A percentile compares a stretch with the other conserved stretches of the same genome.
Evolutionary conservation across 2,888 invertebrate species (phyloP).

Genomic region (Tortricodes alternella): DNA sequence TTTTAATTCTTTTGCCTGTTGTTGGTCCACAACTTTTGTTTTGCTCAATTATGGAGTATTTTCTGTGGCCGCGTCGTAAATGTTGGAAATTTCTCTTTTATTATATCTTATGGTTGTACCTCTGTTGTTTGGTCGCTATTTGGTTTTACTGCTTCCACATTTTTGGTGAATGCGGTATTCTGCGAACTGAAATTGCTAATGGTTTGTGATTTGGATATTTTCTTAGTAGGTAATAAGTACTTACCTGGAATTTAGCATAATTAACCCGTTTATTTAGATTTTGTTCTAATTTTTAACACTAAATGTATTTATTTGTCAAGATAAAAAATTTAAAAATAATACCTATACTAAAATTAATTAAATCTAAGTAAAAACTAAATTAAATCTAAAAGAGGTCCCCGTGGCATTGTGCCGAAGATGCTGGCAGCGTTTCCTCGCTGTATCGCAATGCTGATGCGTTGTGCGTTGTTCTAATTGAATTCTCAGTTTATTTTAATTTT

Average conservation of each 20-base stretch:
- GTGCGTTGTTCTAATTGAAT: no score
- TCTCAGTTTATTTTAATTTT: no score
- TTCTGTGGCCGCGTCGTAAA: slow-evolving; percentile 53
- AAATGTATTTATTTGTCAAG: no score
- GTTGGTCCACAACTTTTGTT: slow-evolving; percentile 68
- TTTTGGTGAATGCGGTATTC: slow-evolving; percentile 48
- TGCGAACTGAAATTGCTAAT: slow-evolving; percentile 43
- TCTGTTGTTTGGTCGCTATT: slow-evolving; percentile 41
- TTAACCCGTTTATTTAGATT: not conserved
- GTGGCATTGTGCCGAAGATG: no score
- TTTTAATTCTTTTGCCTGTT: slow-evolving; percentile 50
- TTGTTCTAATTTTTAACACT: not conserved
- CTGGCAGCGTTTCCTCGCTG: no score
- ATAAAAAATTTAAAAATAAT: no score
- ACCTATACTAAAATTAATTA: no score
- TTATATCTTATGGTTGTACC: slow-evolving; percentile 35
- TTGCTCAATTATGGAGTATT: slow-evolving; percentile 79
- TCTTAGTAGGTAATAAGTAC: not conserved
- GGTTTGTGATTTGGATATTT: slow-evolving; percentile 10
- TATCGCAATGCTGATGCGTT: no score
- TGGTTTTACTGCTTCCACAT: slow-evolving; percentile 71
- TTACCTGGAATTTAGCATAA: not conserved
- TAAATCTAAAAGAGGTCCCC: no score
- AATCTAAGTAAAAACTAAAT: no score
- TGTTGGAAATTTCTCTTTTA: slow-evolving; percentile 69